These are phyloP conservation scores for Melanaphis sacchari DNA, from an alignment of 1,140 invertebrate species.

Conservation along the genomic window DNA sequence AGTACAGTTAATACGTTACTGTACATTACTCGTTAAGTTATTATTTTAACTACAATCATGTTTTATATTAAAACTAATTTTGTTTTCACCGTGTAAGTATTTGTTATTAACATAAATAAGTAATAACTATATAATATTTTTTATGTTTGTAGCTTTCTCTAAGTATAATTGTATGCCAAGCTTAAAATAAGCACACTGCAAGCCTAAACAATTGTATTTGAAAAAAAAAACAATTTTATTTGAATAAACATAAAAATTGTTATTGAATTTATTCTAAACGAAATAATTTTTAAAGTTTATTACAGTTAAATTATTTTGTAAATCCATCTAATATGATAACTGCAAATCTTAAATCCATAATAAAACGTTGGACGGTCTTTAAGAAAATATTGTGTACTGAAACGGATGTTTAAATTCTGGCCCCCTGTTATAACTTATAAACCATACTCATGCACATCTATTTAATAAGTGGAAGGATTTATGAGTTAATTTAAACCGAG, in stretches of 20 bases:
- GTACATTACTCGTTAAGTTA: background rate
- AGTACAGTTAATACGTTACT: too few relatives aligned
- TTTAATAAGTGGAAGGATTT: conserved; percentile 28
- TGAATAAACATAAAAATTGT: conserved; percentile 3
- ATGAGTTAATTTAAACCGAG: conserved; percentile 37
- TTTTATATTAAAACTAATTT: background rate
- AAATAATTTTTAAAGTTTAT: background rate
- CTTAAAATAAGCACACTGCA: background rate
- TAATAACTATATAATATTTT: background rate
- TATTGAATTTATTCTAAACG: background rate
- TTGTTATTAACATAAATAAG: background rate
- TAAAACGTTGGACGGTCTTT: background rate
- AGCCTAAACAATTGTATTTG: background rate
- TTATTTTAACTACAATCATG: background rate
- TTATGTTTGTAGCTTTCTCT: background rate
- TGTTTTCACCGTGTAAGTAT: background rate
- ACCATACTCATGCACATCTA: background rate
- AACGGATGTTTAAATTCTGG: conserved; percentile 22
- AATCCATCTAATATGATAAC: background rate
- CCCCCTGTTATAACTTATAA: conserved; percentile 16
- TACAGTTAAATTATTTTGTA: background rate
- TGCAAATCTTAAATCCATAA: background rate
- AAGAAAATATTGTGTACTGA: background rate
- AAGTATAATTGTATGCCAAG: background rate
- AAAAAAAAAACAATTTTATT: background rate